Evolutionary conservation across 1,140 invertebrate species (phyloP), one percentile per base, ranked within the genome.

Genomic region (Monomorium pharaonis): DNA sequence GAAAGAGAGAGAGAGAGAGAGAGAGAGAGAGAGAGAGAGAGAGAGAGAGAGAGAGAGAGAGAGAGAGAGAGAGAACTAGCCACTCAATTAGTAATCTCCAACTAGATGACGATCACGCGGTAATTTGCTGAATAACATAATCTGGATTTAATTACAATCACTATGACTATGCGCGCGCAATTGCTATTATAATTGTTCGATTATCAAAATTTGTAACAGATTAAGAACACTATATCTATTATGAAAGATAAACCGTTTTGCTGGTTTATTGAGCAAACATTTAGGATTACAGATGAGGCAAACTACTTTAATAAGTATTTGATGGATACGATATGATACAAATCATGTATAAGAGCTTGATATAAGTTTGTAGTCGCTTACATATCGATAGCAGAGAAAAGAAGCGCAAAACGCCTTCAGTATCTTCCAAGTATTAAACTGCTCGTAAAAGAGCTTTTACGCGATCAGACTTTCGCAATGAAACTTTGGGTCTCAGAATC

Each of bases 361-460:
- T 85, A 60, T 44, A 67, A 77, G 69, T 67, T 72, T 27, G 37
- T 18, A 72, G 51, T 85, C 56, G 69, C 18, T 14, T 49, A 33
- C 65, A 70, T 18, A 33, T n/a, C 44, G 33, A 0, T 30, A 69
- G 12, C 18, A 16, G 33, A 84, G 62, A 72, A 70, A 63, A 88
- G 49, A 85, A 69, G 56, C 42, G 65, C 49, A 47, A 30, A 42
- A 21, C 33, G 44, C 51, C 81, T 47, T 84, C 65, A 75, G 56
- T 37, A 56, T 60, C 63, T 27, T 72, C 51, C 60, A 27, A 58
- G 86, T 89, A 88, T 88, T 85, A 85, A 88, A 58, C 81, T 80
- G 81, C 58, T 89, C 88, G 86, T 89, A 89, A 88, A 89, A 75
- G 75, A 75, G 88, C 86, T 88, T 89, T 76, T 80, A 85, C 87